Conservation (phyloP, 2,888 invertebrate genomes). For the Eupeodes luniger region DNA sequence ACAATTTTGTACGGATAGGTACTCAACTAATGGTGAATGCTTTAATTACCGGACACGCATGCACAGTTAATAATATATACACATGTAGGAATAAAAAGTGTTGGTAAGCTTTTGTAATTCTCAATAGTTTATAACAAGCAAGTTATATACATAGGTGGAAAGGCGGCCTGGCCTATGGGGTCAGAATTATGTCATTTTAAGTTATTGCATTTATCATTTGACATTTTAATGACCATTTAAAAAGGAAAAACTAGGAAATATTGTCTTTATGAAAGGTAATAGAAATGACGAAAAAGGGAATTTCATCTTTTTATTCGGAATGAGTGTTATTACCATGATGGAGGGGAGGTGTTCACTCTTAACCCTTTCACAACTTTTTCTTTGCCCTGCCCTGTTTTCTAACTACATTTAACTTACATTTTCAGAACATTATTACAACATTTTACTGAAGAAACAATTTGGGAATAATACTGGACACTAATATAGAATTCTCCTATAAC, state of each 20-base stretch:
- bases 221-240: neutral
- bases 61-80: neutral
- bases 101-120: slow-evolving; percentile 60
- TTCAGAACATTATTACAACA: no score
- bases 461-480: no score
- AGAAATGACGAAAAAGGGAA: neutral
- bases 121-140: slow-evolving; percentile 31
- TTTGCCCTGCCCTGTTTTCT: no score
- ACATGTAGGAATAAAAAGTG: neutral
- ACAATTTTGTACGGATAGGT: no score
- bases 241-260: neutral
- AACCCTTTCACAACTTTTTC: no score
- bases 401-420: no score
- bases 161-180: neutral
- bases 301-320: no score
- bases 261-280: neutral
- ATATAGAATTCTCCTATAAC: no score
- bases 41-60: slow-evolving; percentile 40
- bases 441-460: no score
- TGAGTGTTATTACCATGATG: no score
- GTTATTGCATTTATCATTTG: slow-evolving; percentile 4
- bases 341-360: no score
- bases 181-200: slow-evolving; percentile 1
- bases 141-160: neutral
- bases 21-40: slow-evolving; percentile 15